These are phyloP conservation scores for Toxotes jaculatrix DNA, from an alignment of 2,113 vertebrate genomes.

Conservation along the genomic window DNA sequence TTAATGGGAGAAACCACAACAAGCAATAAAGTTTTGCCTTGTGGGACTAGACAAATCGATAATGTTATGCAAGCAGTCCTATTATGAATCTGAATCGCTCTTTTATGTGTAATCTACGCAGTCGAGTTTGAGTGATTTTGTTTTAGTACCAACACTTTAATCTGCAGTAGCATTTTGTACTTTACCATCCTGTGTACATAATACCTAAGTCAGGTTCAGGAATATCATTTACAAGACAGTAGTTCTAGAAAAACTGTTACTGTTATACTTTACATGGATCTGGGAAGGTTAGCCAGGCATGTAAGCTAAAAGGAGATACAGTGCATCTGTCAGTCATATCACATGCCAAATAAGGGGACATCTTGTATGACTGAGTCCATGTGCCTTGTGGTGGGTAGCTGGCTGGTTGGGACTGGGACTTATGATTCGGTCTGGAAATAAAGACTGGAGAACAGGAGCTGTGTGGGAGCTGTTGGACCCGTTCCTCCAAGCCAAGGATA, in stretches of 20 bases:
- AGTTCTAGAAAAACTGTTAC: not conserved
- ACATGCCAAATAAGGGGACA: slow-evolving; percentile 26
- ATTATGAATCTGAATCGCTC: slow-evolving; percentile 41
- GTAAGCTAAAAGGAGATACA: not conserved
- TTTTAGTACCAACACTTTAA: slow-evolving; percentile 8
- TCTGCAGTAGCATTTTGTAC: slow-evolving; percentile 4
- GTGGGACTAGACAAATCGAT: slow-evolving; percentile 40
- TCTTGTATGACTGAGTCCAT: slow-evolving; percentile 36
- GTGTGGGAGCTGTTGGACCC: slow-evolving; percentile 59
- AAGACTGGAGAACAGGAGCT: slow-evolving; percentile 57
- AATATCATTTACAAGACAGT: not conserved
- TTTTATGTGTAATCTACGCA: slow-evolving; percentile 45
- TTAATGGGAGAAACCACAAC: slow-evolving; percentile 48
- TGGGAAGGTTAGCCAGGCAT: not conserved
- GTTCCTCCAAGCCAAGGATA: slow-evolving; percentile 1
- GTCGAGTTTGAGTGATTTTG: slow-evolving; percentile 10
- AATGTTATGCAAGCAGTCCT: slow-evolving; percentile 28
- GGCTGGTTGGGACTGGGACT: slow-evolving; percentile 42
- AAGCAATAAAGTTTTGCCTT: slow-evolving; percentile 34
- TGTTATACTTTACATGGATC: not conserved
- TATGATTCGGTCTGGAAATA: slow-evolving; percentile 47
- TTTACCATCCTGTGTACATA: not conserved
- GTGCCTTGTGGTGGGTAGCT: slow-evolving; percentile 46
- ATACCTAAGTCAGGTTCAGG: not conserved
- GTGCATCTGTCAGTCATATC: slow-evolving; percentile 21